Conservation (phyloP, 2,797 vertebrate genomes). For the Coluber constrictor region DNA sequence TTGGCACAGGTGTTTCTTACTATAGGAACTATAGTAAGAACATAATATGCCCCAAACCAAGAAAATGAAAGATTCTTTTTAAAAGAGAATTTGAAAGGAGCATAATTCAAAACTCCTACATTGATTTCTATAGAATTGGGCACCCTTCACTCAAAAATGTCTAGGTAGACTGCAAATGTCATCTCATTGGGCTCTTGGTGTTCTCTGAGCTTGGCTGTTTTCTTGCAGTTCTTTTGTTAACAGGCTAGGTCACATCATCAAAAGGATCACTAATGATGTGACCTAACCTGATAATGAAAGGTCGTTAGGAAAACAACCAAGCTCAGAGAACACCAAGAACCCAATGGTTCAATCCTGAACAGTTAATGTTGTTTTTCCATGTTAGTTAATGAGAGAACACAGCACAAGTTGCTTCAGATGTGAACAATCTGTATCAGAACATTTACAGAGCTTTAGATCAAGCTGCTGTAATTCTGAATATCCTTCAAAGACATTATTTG, state of each 20-base stretch:
- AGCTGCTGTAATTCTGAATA: not conserved
- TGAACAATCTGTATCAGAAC: not conserved
- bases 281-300: not conserved
- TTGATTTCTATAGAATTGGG: not conserved
- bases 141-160: not conserved
- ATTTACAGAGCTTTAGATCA: not conserved
- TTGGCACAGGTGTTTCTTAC: not conserved
- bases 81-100: not conserved
- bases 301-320: not conserved
- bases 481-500: not conserved
- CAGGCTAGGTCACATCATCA: not conserved
- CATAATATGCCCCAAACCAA: not conserved
- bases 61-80: not conserved
- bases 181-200: not conserved
- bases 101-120: not conserved
- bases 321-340: not conserved
- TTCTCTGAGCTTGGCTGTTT: not conserved
- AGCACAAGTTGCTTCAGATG: not conserved
- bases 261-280: not conserved
- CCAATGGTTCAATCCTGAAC: not conserved
- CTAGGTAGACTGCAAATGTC: not conserved
- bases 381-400: not conserved
- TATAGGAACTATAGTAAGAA: too few species aligned
- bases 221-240: not conserved
- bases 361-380: not conserved